Base-by-base conservation (phyloP, 2,113 vertebrate genomes). In the Oncorhynchus nerka region DNA sequence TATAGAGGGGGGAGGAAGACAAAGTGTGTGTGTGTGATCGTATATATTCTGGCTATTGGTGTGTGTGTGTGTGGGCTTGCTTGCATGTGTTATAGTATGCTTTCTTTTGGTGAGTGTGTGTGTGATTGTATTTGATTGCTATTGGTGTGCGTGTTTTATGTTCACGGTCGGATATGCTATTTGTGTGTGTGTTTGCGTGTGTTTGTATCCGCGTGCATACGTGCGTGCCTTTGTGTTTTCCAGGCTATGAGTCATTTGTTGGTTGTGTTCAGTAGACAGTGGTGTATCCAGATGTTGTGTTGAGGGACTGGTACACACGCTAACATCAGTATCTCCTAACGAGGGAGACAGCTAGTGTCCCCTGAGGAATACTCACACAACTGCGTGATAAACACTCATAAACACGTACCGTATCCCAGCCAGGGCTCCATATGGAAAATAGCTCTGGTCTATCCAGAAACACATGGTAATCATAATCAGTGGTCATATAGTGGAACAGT, bases 201-300 rank as follows among this genome's bases (percentile, higher is more conserved):
- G 32, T 66, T 61, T 66, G 32, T 74, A n/a, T 74, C 61, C 49
- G 61, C 66, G 73, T 49, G 73, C 66, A 64, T 32, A 28, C 34
- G 32, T 45, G 57, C 61, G 59, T 55, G 16, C 28, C 26, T 48
- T 24, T 71, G 68, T 77, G 24, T 66, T 70, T 77, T 78, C 39
- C 49, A 75, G 79, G 48, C 8, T 75, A 51, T 77, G 85, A 83
- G 81, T 82, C 75, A 75, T 85, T 75, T 83, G 74, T 70, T 70
- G 80, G 75, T 81, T 16, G 59, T 65, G 79, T 83, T 85, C 87
- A 82, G 83, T 82, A 81, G 86, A 85, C 85, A 83, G 85, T 76
- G 83, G 78, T 86, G 82, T 79, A 77, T 80, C 83, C 88, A 91
- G 88, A 89, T 87, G 87, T 82, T 0, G 69, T 73, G 74, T 75